Evolutionary conservation across 2,888 invertebrate species (phyloP).

Genomic region (Tuta absoluta): DNA sequence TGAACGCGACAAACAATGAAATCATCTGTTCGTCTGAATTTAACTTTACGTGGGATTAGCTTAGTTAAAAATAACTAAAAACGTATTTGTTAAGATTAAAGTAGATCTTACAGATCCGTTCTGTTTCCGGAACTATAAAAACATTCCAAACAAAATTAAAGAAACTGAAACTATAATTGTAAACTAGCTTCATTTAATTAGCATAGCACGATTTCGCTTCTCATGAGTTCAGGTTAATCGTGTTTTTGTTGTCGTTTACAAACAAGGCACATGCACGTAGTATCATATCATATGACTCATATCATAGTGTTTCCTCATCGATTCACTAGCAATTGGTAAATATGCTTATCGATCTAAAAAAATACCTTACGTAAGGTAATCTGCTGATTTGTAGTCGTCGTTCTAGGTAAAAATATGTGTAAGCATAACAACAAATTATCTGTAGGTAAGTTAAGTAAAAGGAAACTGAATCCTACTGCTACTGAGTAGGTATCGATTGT

Average conservation of each 20-base stretch:
- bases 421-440: too few species aligned
- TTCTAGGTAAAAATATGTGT: background rate
- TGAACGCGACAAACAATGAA: background rate
- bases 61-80: background rate
- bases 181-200: background rate
- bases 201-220: conserved; percentile 2
- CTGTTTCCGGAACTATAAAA: conserved; percentile 3
- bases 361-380: background rate
- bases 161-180: background rate
- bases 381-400: background rate
- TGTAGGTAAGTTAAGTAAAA: too few species aligned
- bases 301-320: conserved; percentile 19
- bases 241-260: conserved; percentile 7
- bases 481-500: background rate
- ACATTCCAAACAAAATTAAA: background rate
- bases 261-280: background rate
- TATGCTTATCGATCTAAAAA: conserved; percentile 20
- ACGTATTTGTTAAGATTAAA: conserved; percentile 9
- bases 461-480: background rate
- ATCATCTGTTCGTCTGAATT: background rate
- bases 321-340: conserved; percentile 20
- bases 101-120: background rate
- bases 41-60: background rate
- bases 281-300: conserved; percentile 16
- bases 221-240: background rate